Conservation (phyloP, 2,113 vertebrate genomes). For the Hylia prasina region DNA sequence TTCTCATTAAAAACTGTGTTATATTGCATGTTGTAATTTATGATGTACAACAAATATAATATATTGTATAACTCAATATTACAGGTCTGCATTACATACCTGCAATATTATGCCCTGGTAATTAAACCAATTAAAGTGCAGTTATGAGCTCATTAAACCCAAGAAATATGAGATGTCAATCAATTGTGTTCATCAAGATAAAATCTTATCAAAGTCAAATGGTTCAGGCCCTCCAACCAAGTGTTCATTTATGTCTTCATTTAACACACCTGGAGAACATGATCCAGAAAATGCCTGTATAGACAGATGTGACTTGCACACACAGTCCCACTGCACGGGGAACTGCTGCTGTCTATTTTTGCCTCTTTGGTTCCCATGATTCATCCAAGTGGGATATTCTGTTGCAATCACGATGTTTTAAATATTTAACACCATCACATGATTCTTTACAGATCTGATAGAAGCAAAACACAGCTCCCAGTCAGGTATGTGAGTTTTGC, state of each 20-base stretch:
- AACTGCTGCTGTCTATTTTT: not conserved
- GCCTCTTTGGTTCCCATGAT: not conserved
- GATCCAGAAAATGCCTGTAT: not conserved
- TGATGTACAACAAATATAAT: not conserved
- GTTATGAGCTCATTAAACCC: conserved; percentile 37
- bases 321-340: accelerated
- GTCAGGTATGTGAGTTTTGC: not conserved
- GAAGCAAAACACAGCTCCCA: not conserved
- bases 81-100: not conserved
- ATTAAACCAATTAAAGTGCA: conserved; percentile 42
- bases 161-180: not conserved
- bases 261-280: not conserved
- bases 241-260: not conserved
- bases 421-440: not conserved
- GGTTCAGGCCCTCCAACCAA: not conserved
- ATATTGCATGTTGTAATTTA: not conserved
- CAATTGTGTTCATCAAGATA: not conserved
- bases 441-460: not conserved
- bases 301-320: not conserved
- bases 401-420: not conserved
- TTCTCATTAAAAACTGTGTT: not conserved
- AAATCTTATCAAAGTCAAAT: conserved; percentile 23
- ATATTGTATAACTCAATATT: not conserved
- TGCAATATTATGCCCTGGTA: not conserved
- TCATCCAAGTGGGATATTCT: not conserved